Conservation (phyloP, 2,888 invertebrate genomes). For the Agonum fuliginosum region DNA sequence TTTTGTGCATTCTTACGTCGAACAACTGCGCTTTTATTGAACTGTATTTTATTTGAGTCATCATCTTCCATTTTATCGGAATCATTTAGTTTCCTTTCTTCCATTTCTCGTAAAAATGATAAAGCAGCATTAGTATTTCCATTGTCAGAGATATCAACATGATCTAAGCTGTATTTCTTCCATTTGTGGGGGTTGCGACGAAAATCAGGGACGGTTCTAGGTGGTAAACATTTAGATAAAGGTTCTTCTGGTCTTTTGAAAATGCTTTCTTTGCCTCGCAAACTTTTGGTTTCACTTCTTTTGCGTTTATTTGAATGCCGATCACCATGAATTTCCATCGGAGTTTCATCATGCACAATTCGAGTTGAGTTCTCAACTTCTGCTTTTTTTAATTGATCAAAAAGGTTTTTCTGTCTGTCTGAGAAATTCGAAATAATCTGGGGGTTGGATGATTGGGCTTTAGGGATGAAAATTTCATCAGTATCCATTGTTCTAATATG, state of each 20-base stretch:
- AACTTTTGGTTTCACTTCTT: conserved; percentile 76
- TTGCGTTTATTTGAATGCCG: conserved; percentile 69
- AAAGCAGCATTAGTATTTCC: conserved; percentile 87
- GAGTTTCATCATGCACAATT: conserved; percentile 60
- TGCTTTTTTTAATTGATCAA: conserved; percentile 77
- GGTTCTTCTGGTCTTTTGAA: conserved; percentile 85
- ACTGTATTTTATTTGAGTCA: conserved; percentile 63
- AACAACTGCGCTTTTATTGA: conserved; percentile 60
- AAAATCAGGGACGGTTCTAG: conserved; percentile 74
- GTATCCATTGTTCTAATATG: conserved; percentile 57
- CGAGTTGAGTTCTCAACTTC: conserved; percentile 62
- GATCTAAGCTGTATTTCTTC: conserved; percentile 86
- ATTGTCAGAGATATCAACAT: conserved; percentile 88
- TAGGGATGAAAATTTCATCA: conserved; percentile 44
- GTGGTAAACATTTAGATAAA: conserved; percentile 76
- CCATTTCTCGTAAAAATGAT: conserved; percentile 83
- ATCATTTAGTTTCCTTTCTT: conserved; percentile 73
- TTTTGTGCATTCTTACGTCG: conserved; percentile 59
- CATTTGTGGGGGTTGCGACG: conserved; percentile 87
- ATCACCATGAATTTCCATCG: conserved; percentile 66
- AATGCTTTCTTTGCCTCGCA: conserved; percentile 84
- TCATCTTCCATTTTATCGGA: conserved; percentile 61
- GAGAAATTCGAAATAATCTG: conserved; percentile 69
- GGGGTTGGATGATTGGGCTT: background rate
- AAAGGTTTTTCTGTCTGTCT: conserved; percentile 81